Conservation (phyloP, 2,797 vertebrate genomes). For the Leuciscus waleckii region DNA sequence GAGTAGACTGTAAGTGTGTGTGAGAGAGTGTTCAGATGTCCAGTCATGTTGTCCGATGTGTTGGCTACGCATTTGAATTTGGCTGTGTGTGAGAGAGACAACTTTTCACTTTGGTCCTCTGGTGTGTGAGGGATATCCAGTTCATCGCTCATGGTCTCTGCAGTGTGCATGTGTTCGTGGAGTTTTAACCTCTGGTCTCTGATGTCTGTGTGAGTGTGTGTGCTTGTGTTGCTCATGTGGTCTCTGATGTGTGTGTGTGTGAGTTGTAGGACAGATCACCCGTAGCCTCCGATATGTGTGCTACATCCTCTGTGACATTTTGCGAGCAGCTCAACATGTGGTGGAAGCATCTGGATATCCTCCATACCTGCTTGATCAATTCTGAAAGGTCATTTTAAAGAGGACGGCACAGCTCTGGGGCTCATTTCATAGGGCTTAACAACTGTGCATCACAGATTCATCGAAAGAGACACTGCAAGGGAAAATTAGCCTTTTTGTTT, state of each 20-base stretch:
- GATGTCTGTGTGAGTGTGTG: constrained; percentile 15
- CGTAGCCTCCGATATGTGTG: constrained; percentile 46
- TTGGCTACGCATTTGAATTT: background rate
- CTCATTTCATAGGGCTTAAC: constrained; percentile 9
- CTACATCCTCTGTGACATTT: constrained; percentile 47
- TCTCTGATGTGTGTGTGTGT: constrained; percentile 32
- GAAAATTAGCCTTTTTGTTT: constrained; percentile 14
- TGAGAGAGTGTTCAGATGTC: constrained; percentile 4
- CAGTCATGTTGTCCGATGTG: constrained; percentile 11
- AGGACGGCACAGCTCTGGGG: constrained; percentile 10
- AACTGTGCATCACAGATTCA: constrained; percentile 31
- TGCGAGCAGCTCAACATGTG: constrained; percentile 50
- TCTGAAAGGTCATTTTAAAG: constrained; percentile 54
- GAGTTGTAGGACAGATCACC: constrained; percentile 37
- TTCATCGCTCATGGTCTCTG: background rate
- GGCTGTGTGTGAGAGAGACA: background rate
- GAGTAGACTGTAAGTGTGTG: background rate
- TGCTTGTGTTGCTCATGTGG: background rate
- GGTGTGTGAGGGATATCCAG: constrained; percentile 24
- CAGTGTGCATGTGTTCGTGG: background rate
- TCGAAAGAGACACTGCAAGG: background rate
- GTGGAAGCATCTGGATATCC: constrained; percentile 52
- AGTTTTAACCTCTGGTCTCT: constrained; percentile 1
- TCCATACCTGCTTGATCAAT: constrained; percentile 44
- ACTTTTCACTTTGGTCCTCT: constrained; percentile 19